These are phyloP conservation scores for Cabera pusaria DNA, from an alignment of 2,888 invertebrate genomes.

Conservation along the genomic window DNA sequence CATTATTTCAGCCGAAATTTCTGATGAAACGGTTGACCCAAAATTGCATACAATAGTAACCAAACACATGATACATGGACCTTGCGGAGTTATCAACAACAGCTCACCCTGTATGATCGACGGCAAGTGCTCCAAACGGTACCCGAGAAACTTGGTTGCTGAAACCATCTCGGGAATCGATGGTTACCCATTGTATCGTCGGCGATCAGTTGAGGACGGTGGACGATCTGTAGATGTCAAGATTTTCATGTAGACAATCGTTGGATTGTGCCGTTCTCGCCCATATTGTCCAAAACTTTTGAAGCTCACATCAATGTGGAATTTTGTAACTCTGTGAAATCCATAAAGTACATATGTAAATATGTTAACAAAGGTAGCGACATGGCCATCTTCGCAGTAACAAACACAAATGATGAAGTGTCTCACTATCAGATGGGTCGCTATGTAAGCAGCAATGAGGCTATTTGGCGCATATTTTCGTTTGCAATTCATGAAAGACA, in stretches of 20 bases:
- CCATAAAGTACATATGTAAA: slow-evolving; percentile 18
- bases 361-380: slow-evolving; percentile 32
- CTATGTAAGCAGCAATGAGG: slow-evolving; percentile 35
- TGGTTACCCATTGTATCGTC: slow-evolving; percentile 31
- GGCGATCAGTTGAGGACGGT: slow-evolving; percentile 27
- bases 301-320: slow-evolving; percentile 21
- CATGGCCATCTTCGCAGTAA: slow-evolving; percentile 27
- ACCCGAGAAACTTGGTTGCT: slow-evolving; percentile 22
- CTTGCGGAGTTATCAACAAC: slow-evolving; percentile 21
- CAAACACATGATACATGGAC: slow-evolving; percentile 32
- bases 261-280: slow-evolving; percentile 34
- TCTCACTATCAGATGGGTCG: slow-evolving; percentile 33
- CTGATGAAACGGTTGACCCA: slow-evolving; percentile 25
- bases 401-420: slow-evolving; percentile 32
- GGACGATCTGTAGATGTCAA: slow-evolving; percentile 28
- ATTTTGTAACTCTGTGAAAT: slow-evolving; percentile 22
- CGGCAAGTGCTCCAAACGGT: slow-evolving; percentile 23
- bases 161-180: slow-evolving; percentile 28
- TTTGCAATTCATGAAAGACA: slow-evolving; percentile 32
- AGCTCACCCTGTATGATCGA: slow-evolving; percentile 21
- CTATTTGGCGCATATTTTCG: slow-evolving; percentile 33
- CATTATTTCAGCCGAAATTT: slow-evolving; percentile 33
- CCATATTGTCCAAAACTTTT: slow-evolving; percentile 30
- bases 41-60: slow-evolving; percentile 24
- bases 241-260: slow-evolving; percentile 31